phyloP scores from a whole-genome alignment of 2,113 vertebrate species.

The Empidonax alnorum region DNA sequence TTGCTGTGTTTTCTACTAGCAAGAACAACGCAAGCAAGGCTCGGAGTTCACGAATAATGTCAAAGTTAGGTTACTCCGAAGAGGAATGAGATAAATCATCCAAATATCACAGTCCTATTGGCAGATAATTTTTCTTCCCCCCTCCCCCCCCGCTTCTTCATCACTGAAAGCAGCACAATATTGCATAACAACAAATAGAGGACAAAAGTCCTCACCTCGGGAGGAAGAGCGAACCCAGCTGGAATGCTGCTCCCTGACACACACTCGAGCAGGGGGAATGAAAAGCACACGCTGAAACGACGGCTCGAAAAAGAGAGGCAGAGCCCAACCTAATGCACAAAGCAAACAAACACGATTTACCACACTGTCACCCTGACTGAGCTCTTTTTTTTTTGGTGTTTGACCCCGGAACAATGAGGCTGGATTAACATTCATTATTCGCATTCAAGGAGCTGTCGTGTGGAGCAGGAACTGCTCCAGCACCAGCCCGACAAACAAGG shows the following conservation, averaged over 20 bases:
- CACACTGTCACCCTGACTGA: background rate
- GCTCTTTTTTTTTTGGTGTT: background rate
- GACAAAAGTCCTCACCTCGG: conserved; percentile 42
- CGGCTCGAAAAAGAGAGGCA: background rate
- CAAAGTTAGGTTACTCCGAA: conserved; percentile 80
- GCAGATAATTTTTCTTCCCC: background rate
- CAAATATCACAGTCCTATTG: conserved; percentile 44
- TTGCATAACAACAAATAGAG: conserved; percentile 49
- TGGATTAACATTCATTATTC: conserved; percentile 17
- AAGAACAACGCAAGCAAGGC: conserved; percentile 80
- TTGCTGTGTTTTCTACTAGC: conserved; percentile 79
- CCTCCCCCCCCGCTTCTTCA: background rate
- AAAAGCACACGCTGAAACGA: background rate
- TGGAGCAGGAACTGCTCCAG: background rate
- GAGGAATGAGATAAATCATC: conserved; percentile 79
- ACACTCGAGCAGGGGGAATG: background rate
- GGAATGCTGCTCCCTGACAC: background rate
- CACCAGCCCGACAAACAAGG: background rate
- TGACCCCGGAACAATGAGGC: background rate
- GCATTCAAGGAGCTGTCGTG: background rate
- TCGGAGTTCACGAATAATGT: conserved; percentile 82
- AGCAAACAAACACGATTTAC: conserved; percentile 31
- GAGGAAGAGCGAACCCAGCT: background rate
- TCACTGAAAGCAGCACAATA: background rate
- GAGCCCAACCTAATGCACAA: background rate